These are phyloP conservation scores for Linnaemya tessellans DNA, from an alignment of 2,888 invertebrate genomes.

Conservation along the genomic window DNA sequence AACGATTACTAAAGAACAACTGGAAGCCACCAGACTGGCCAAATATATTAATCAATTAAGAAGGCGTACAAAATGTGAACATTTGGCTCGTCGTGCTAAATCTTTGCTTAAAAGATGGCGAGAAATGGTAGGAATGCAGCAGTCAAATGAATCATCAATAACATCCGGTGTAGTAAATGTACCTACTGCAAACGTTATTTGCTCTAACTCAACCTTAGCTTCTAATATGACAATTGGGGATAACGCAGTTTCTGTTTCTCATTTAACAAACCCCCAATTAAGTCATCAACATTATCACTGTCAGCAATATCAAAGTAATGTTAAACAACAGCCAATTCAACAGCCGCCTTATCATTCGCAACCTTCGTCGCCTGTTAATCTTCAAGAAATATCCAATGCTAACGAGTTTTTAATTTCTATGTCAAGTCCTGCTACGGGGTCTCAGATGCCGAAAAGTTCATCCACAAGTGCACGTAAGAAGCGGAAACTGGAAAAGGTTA, in stretches of 20 bases:
- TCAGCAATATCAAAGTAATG: slow-evolving; percentile 58
- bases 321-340: slow-evolving; percentile 39
- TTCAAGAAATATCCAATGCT: slow-evolving; percentile 52
- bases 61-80: slow-evolving; percentile 92
- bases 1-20: slow-evolving; percentile 82
- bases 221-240: slow-evolving; percentile 41
- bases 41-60: slow-evolving; percentile 96
- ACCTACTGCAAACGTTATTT: slow-evolving; percentile 1
- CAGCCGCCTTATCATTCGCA: slow-evolving; percentile 70
- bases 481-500: slow-evolving; percentile 66
- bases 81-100: slow-evolving; percentile 94
- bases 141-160: slow-evolving; percentile 61
- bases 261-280: slow-evolving; percentile 35
- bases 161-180: not conserved
- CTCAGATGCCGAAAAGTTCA: slow-evolving; percentile 71
- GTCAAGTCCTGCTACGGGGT: slow-evolving; percentile 64
- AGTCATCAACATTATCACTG: slow-evolving; percentile 67
- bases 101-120: slow-evolving; percentile 96
- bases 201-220: slow-evolving; percentile 11
- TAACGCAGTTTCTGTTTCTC: slow-evolving; percentile 43
- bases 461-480: slow-evolving; percentile 71
- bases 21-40: slow-evolving; percentile 95
- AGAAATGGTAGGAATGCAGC: slow-evolving; percentile 89
- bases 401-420: slow-evolving; percentile 61
- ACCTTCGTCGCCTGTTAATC: slow-evolving; percentile 73